A percentile compares a stretch with the other conserved stretches of the same genome.
Conservation (phyloP, 2,888 invertebrate species). For the Celastrina argiolus region DNA sequence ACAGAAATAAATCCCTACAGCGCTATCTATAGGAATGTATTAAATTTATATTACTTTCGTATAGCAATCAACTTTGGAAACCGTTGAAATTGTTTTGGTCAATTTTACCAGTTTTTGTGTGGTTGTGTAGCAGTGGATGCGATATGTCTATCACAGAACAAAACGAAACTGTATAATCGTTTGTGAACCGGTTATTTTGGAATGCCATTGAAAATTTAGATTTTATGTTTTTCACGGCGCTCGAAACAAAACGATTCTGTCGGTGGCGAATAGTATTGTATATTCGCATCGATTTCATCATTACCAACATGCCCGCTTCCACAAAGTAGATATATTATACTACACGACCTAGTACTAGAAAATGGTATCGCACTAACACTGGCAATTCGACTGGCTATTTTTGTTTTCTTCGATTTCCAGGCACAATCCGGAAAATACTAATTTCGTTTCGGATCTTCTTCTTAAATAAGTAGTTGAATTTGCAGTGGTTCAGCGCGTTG, state of each 20-base stretch:
- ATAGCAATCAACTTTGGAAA: not conserved
- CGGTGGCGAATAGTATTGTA: not conserved
- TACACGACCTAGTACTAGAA: too few relatives aligned
- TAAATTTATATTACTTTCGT: too few relatives aligned
- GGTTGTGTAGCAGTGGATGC: conserved; percentile 26
- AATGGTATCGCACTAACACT: too few relatives aligned
- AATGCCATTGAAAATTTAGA: conserved; percentile 29
- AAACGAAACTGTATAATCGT: conserved; percentile 27
- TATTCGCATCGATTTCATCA: not conserved
- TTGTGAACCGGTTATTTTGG: conserved; percentile 31
- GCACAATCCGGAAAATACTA: too few relatives aligned
- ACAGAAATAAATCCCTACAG: too few relatives aligned
- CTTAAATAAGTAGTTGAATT: too few relatives aligned
- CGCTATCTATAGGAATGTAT: too few relatives aligned
- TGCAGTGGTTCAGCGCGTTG: too few relatives aligned
- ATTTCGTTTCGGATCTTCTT: too few relatives aligned
- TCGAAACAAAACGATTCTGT: conserved; percentile 21
- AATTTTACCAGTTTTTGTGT: conserved; percentile 31
- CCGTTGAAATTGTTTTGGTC: conserved; percentile 33
- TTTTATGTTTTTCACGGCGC: conserved; percentile 26
- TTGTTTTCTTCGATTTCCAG: too few relatives aligned
- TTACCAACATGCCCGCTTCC: not conserved
- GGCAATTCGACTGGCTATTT: too few relatives aligned
- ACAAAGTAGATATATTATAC: too few relatives aligned
- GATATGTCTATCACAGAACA: conserved; percentile 29